phyloP scores from a whole-genome alignment of 2,888 invertebrate species.

The Lysandra bellargus region DNA sequence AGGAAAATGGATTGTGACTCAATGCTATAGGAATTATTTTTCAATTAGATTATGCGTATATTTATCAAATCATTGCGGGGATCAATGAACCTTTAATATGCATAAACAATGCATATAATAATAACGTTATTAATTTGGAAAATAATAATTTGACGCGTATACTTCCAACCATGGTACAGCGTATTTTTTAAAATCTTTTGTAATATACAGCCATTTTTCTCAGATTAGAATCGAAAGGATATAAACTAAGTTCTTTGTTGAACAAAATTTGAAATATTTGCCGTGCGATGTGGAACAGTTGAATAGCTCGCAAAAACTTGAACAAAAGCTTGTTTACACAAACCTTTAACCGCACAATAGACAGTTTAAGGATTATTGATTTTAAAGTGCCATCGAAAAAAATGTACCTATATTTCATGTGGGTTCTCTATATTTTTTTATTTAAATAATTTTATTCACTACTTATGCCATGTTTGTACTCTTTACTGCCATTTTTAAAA shows the following conservation, averaged over 20 bases:
- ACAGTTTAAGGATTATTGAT: slow-evolving; percentile 28
- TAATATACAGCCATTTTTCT: background rate
- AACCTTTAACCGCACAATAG: slow-evolving; percentile 27
- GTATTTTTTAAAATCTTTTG: background rate
- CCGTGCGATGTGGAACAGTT: background rate
- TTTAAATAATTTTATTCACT: background rate
- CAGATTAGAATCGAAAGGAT: background rate
- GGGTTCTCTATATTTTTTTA: background rate
- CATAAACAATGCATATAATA: background rate
- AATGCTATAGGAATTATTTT: background rate
- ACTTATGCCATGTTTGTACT: too few species aligned
- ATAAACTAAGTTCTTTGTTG: background rate
- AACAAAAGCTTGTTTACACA: slow-evolving; percentile 26
- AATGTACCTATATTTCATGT: background rate
- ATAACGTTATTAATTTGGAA: background rate
- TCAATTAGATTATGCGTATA: too few species aligned
- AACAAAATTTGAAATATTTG: background rate
- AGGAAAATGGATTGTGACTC: slow-evolving; percentile 26
- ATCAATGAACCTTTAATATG: slow-evolving; percentile 18
- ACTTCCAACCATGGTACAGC: background rate
- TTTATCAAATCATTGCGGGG: slow-evolving; percentile 17
- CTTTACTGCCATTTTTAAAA: too few species aligned
- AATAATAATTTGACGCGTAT: background rate
- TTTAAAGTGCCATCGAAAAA: slow-evolving; percentile 9
- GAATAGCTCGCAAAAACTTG: slow-evolving; percentile 21